Base-by-base conservation (phyloP, 2,888 invertebrate genomes). In the Helicoverpa assulta region DNA sequence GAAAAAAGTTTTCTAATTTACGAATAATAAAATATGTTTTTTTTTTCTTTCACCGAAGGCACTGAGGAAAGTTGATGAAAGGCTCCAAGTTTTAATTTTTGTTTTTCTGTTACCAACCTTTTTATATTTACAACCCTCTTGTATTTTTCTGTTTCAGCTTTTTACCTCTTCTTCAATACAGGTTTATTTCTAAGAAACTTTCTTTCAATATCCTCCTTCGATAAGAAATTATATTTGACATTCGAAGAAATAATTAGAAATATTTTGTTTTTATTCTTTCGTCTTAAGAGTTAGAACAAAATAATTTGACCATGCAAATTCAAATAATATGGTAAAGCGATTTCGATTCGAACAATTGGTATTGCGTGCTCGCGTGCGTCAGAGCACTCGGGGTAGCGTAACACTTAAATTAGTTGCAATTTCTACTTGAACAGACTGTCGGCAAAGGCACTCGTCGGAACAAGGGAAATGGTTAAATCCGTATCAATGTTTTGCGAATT, bases 391-490 rank as follows among this genome's bases (percentile, higher is more conserved):
- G 90, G 91, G 91, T 89, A 91, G 88, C 90, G 93, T 92, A 91
- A 92, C 92, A 93, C 93, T 94, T 93, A 95, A 95, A 94, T 94
- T 94, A 93, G 92, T 93, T 92, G 93, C 94, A 94, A 94, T 95
- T 94, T 95, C 93, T 91, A 91, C 92, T 94, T 90, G 90, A 92
- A 92, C 90, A 88, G 89, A 86, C 88, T 87, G 88, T 86, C 87
- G 85, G 89, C 86, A 87, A 92, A 91, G 89, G 85, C 92, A 92
- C 91, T 93, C 88, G 91, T 85, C 87, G 85, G 88, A 86, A 85
- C 89, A 93, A 89, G 87, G 92, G 92, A 94, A 94, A 94, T 91
- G 85, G 90, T 92, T 91, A 89, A 88, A 91, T 89, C 85, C 86
- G 85, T 91, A 92, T 90, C 89, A 91, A 90, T 92, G 90, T 83